phyloP scores from a whole-genome alignment of 2,888 invertebrate genomes.

The Perdita meconis region DNA sequence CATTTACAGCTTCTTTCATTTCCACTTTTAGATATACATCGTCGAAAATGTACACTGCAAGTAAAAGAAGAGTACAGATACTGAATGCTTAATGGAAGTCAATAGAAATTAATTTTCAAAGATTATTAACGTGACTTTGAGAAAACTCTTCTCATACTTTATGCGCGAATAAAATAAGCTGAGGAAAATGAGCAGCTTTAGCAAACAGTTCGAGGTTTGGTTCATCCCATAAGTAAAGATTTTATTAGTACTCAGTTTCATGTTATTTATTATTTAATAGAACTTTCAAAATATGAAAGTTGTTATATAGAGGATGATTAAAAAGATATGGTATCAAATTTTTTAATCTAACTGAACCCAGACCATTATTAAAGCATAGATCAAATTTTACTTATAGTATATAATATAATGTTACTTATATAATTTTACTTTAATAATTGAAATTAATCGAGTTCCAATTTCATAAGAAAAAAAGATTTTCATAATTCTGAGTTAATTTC shows the following conservation, averaged over 20 bases:
- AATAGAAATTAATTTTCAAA: not conserved
- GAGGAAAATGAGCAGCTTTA: not conserved
- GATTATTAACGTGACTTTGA: not conserved
- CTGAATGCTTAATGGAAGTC: not conserved
- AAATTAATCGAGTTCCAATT: too few species aligned
- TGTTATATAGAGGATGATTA: too few species aligned
- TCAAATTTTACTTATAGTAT: too few species aligned
- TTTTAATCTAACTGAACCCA: too few species aligned
- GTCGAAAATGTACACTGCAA: constrained; percentile 18
- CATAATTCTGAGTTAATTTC: too few species aligned
- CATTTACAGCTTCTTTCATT: constrained; percentile 2
- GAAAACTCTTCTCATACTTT: constrained; percentile 39
- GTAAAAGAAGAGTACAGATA: constrained; percentile 38
- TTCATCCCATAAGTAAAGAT: not conserved
- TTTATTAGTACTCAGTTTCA: too few species aligned
- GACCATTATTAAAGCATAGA: too few species aligned
- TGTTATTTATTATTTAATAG: not conserved
- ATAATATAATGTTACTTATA: too few species aligned
- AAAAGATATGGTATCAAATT: too few species aligned
- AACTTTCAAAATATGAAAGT: too few species aligned
- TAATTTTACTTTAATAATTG: too few species aligned
- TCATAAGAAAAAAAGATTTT: too few species aligned
- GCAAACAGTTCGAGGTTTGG: constrained; percentile 18
- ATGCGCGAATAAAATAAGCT: not conserved
- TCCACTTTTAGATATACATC: not conserved